phyloP scores from a whole-genome alignment of 2,797 vertebrate species.

The Myripristis jacobus region DNA sequence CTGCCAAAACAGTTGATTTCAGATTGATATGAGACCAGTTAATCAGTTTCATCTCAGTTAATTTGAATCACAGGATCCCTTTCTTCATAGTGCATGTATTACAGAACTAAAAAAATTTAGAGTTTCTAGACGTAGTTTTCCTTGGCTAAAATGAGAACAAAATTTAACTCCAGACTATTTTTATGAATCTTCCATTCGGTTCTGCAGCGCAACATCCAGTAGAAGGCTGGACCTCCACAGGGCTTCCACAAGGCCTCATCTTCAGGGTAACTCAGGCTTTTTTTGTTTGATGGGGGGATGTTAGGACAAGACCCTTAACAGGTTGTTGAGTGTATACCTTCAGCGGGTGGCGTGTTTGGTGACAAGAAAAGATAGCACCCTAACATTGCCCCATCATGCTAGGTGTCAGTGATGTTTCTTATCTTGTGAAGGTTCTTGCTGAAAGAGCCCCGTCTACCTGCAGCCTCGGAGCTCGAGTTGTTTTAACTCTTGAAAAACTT shows the following conservation, averaged over 20 bases:
- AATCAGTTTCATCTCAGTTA: too few species aligned
- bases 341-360: constrained; percentile 62
- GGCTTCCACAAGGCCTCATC: background rate
- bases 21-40: too few species aligned
- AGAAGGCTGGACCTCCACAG: background rate
- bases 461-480: background rate
- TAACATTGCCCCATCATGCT: constrained; percentile 51
- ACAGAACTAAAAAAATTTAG: too few species aligned
- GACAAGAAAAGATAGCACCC: constrained; percentile 59
- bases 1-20: too few species aligned
- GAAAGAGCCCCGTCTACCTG: constrained; percentile 60
- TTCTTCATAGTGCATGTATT: too few species aligned
- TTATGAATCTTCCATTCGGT: background rate
- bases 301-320: constrained; percentile 49
- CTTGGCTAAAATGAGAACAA: too few species aligned
- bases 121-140: too few species aligned
- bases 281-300: constrained; percentile 36
- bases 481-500: constrained; percentile 27
- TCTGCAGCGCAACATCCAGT: too few species aligned
- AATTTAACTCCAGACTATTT: too few species aligned
- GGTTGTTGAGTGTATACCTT: constrained; percentile 49
- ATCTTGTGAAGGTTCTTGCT: constrained; percentile 66
- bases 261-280: background rate
- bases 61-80: too few species aligned
- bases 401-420: constrained; percentile 67